Base-by-base conservation (phyloP, 2,797 vertebrate genomes). In the Chaetophractus vellerosus region DNA sequence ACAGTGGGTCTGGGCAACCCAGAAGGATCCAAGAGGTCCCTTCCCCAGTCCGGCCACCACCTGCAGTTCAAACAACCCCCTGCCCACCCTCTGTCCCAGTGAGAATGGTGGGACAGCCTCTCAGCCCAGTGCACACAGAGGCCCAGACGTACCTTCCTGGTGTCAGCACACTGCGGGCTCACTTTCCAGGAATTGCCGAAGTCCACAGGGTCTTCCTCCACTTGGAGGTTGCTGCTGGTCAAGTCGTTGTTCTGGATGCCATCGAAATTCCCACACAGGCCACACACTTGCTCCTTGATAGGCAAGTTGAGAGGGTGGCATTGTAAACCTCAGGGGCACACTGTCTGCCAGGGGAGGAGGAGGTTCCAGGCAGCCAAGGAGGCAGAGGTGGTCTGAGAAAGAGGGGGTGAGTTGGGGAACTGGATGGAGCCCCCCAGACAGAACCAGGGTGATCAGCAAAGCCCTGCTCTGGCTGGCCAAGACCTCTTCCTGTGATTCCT, bases 141-240 rank as follows among this genome's bases (percentile, higher is more conserved):
- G 45, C 19, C 48, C 16, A 0, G 33, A 94, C 74, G 45, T 97
- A 99, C 99, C 99, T 99, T 98, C 78, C 97, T 98, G 93, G 99
- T 99, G 97, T 99, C 99, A 0, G 99, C 99, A 94, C 99, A 99
- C 96, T 97, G 98, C 0, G 99, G 98, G 96, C 97, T 98, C 96
- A 99, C 99, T 98, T 99, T 99, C 99, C 99, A 99, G 55, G 99
- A 99, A 97, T 99, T 99, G 33, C 99, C 99, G 79, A 99, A 99
- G 97, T 99, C 99, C 89, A 98, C 95, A 1, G 99, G 98, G 91
- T 99, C 99, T 83, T 99, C 99, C 98, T 99, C 99, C 97, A 99
- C 97, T 94, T 99, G 99, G 96, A 99, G 99, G 96, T 98, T 99
- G 96, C 99, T 99, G 98, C 99, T 99, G 95, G 99, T 97, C 96